These are phyloP conservation scores for Pangasius djambal DNA, from an alignment of 2,797 vertebrate genomes.

Conservation along the genomic window DNA sequence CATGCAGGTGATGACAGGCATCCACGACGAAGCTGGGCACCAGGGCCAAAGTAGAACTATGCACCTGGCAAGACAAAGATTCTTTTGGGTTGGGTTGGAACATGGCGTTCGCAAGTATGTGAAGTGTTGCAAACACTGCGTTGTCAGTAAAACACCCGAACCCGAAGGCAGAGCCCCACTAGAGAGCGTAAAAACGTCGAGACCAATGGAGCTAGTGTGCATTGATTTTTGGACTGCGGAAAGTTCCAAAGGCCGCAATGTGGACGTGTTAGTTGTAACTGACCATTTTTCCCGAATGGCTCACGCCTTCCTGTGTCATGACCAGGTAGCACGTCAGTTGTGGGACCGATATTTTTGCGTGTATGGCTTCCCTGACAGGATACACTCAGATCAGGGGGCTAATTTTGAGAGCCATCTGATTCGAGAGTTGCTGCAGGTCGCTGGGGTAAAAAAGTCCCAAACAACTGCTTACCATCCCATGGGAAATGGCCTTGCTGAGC, in stretches of 20 bases:
- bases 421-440: constrained; percentile 10
- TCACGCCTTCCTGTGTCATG: neutral
- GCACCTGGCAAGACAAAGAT: neutral
- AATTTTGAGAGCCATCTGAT: constrained; percentile 8
- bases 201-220: neutral
- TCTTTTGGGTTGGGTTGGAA: neutral
- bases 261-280: neutral
- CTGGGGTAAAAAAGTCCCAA: neutral
- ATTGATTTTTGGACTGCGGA: neutral
- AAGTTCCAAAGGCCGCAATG: neutral
- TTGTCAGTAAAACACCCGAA: neutral
- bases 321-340: neutral
- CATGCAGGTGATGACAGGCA: too few relatives aligned
- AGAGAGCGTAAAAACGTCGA: neutral
- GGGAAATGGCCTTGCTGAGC: neutral
- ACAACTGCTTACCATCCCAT: neutral
- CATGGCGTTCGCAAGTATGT: neutral
- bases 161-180: neutral
- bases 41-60: neutral
- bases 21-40: neutral
- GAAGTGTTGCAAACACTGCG: neutral
- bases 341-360: neutral
- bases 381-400: neutral
- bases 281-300: neutral
- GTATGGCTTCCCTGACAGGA: neutral